Base-by-base conservation (phyloP, 2,113 vertebrate genomes). In the Clarias gariepinus region DNA sequence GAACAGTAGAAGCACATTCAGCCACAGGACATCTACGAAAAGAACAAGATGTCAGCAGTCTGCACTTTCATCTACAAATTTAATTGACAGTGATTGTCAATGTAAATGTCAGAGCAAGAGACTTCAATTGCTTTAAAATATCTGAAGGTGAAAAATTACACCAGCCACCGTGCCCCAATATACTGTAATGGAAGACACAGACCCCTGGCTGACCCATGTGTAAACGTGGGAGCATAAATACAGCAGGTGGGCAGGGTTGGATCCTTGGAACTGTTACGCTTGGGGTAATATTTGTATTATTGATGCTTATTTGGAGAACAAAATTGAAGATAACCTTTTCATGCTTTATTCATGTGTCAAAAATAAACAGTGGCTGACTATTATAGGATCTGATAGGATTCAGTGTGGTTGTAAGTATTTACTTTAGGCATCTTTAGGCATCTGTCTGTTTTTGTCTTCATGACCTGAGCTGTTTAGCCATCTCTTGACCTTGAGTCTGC, bases 31-130 rank as follows among this genome's bases (percentile, higher is more conserved):
- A 66, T 66, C 90, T 89, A 91, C 89, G 18, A 60, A 80, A 61
- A 87, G 90, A 88, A 89, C 79, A 82, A 89, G 90, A 91, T 82
- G 90, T 89, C 90, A 91, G 88, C 89, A 90, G 86, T 83, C 90
- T 64, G 3, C 84, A 64, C 88, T 92, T 92, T 90, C 88, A 91
- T 90, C 86, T 87, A 47, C 81, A 57, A 47, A 5, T 76, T 76
- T 53, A 76, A 76, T 19, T 78, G 74, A 87, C 79, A 61, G 55
- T 41, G 21, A 81, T 12, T 15, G 30, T 61, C 78, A 61, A 41
- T 61, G 58, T 41, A 81, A 81, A 81, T 41, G 30, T 25, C 57
- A 81, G 6, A 41, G 19, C 4, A 61, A 61, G 28, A 25, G 30
- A 61, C 10, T 36, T 60, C 8, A 53, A 53, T 5, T 71, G 47